Conservation (phyloP, 2,113 vertebrate species). For the Porphyrio hochstetteri region DNA sequence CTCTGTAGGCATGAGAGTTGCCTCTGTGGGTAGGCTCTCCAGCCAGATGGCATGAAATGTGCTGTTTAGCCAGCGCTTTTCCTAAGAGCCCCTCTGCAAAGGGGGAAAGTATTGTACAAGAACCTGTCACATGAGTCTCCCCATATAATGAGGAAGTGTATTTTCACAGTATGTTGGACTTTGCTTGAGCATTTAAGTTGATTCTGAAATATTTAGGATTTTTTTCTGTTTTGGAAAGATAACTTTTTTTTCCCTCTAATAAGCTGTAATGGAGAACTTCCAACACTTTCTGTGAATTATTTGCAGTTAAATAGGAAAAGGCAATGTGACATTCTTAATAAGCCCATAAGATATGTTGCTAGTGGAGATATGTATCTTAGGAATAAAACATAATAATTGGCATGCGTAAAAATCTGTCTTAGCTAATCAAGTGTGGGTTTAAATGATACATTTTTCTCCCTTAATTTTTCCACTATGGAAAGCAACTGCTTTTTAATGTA, state of each 20-base stretch:
- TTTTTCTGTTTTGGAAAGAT: conserved; percentile 22
- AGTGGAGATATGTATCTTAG: not conserved
- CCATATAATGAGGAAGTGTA: not conserved
- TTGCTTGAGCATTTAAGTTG: not conserved
- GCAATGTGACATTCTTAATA: not conserved
- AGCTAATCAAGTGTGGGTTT: not conserved
- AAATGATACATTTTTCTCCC: not conserved
- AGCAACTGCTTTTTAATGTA: not conserved
- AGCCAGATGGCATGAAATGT: not conserved
- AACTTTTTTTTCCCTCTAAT: not conserved
- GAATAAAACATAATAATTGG: not conserved
- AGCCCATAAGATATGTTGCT: not conserved
- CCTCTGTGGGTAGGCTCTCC: not conserved
- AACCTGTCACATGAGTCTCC: not conserved
- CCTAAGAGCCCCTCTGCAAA: not conserved
- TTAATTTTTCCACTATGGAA: not conserved
- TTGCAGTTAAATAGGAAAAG: conserved; percentile 14
- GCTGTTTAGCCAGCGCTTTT: not conserved
- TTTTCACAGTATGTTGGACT: not conserved
- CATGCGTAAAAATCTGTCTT: not conserved
- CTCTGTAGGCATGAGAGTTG: not conserved
- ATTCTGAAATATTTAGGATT: not conserved
- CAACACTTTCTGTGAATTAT: conserved; percentile 20
- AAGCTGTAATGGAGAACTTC: not conserved
- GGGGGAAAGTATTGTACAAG: not conserved